Percentiles rank a stretch among this genome's conserved stretches.
Evolutionary conservation across 2,888 invertebrate species (phyloP).

Genomic region (Herminia tarsipennalis): DNA sequence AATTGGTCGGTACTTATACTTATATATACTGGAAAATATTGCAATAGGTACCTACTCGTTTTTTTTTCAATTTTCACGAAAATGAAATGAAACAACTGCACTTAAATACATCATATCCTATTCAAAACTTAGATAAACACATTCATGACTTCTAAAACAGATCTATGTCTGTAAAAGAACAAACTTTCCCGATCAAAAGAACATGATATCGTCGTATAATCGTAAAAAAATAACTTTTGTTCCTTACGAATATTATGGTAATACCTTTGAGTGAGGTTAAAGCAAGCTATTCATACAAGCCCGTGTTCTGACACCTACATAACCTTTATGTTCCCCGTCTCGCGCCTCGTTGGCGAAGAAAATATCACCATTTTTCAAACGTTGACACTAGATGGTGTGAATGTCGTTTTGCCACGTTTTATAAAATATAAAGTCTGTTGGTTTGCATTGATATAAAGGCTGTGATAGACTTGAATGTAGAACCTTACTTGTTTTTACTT

Average conservation of each 20-base stretch:
- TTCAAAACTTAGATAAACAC: not conserved
- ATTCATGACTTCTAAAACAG: not conserved
- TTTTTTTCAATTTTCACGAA: no score
- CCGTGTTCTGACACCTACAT: constrained; percentile 21
- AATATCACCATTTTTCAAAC: constrained; percentile 36
- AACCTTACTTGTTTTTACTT: no score
- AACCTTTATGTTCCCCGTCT: constrained; percentile 25
- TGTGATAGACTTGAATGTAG: no score
- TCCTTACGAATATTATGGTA: constrained; percentile 47
- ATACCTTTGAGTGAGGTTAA: constrained; percentile 36
- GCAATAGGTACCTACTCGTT: no score
- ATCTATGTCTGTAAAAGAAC: not conserved
- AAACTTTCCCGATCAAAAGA: not conserved
- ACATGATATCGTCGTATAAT: constrained; percentile 24
- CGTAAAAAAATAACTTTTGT: constrained; percentile 50
- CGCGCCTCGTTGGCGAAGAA: constrained; percentile 3
- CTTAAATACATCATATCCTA: no score
- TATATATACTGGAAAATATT: no score
- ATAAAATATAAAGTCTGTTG: not conserved
- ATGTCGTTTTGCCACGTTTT: no score
- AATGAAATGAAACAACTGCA: no score
- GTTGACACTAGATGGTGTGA: constrained; percentile 4
- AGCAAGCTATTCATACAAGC: constrained; percentile 36
- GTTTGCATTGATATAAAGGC: no score
- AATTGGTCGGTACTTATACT: no score